A percentile compares a stretch with the other conserved stretches of the same genome.
phyloP scores from a whole-genome alignment of 2,888 invertebrate species.

The Phrixothrix hirtus region DNA sequence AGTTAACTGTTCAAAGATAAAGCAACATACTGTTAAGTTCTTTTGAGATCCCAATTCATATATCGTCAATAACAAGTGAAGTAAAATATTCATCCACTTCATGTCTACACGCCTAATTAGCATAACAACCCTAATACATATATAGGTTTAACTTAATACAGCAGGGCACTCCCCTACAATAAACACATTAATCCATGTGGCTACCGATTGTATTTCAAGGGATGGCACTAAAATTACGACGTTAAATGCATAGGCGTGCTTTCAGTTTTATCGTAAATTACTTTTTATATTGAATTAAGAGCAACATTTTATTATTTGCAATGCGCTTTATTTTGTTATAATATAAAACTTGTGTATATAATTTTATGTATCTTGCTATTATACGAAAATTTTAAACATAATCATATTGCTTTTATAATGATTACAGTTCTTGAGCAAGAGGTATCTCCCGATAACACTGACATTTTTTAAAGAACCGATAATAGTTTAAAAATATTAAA shows the following conservation, averaged over 20 bases:
- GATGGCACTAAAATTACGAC: slow-evolving; percentile 16
- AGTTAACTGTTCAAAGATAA: too few species aligned
- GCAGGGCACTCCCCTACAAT: slow-evolving; percentile 39
- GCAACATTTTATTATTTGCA: not conserved
- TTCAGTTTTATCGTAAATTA: not conserved
- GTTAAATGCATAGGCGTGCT: slow-evolving; percentile 13
- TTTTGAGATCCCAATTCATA: not conserved
- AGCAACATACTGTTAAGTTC: too few species aligned
- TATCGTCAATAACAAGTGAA: slow-evolving; percentile 1
- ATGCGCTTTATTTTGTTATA: too few species aligned
- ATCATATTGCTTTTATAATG: too few species aligned
- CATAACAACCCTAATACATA: slow-evolving; percentile 51
- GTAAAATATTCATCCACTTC: slow-evolving; percentile 58
- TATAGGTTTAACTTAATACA: slow-evolving; percentile 47
- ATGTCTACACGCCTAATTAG: slow-evolving; percentile 41
- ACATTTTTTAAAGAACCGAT: too few species aligned
- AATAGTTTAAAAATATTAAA: too few species aligned
- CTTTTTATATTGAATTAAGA: not conserved
- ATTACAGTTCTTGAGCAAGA: too few species aligned
- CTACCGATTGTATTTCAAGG: slow-evolving; percentile 29
- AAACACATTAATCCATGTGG: slow-evolving; percentile 36
- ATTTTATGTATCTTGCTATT: too few species aligned
- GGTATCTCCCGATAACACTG: too few species aligned
- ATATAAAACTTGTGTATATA: too few species aligned
- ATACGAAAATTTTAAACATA: too few species aligned